Evolutionary conservation across 2,797 vertebrate genomes (phyloP), one percentile per base, ranked within the genome.

Genomic region (Hemitrygon akajei): DNA sequence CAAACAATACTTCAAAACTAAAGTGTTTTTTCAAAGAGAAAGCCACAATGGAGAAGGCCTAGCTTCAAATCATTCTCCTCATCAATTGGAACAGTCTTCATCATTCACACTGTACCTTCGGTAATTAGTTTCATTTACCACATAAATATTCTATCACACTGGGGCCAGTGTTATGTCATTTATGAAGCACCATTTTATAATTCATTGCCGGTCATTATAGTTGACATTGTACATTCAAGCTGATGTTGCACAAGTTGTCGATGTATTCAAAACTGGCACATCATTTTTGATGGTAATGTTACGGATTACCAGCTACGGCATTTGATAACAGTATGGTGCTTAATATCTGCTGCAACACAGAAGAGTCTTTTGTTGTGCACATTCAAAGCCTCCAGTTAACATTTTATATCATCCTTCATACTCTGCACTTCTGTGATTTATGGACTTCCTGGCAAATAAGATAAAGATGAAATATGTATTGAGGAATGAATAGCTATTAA

Each of bases 401-500:
- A n/a, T 93, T 93, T 93, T 4, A 93, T 37, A 93, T 56, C 25
- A 76, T 25, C 37, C 37, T 58, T 76, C 76, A 30, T 76, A 56
- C 69, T 76, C 66, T 56, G 69, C 69, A 30, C 7, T 16, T 58
- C 34, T 91, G 87, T 91, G 66, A 91, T 91, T 91, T 71, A 75
- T 76, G 91, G 40, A n/a, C 30, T 58, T 93, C 18, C 71, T 56
- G 25, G 71, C 40, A 93, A 93, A 93, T 93, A 75, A 71, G 87
- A 71, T 91, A 91, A 91, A 71, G 16, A 71, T 91, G 73, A 91
- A 47, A 76, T 93, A 93, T 58, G 91, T 18, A 76, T 40, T 76
- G 91, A 76, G 73, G 27, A 93, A 75, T 76, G 91, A 93, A 93
- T n/a, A 56, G 91, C 69, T 75, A 47, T 93, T 56, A 93, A 93